Base-by-base conservation (phyloP, 1,140 invertebrate species). In the Drosophila arizonae region DNA sequence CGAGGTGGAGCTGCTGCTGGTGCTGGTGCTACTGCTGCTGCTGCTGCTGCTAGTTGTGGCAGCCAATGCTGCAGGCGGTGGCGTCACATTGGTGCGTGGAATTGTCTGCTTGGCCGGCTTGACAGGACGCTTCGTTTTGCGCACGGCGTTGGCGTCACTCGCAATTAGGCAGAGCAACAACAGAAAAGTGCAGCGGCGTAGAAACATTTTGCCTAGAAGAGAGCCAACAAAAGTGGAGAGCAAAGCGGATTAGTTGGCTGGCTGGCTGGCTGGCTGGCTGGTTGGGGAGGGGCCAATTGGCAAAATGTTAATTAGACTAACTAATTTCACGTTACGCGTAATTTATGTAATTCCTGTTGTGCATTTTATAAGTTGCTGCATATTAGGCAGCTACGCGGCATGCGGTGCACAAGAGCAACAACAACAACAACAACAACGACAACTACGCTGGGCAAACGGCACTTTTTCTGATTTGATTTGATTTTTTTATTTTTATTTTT, bases 101-200 rank as follows among this genome's bases (percentile, higher is more conserved):
- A 88, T 75, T 45, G 90, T 91, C 69, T 86, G 82, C 76, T 91
- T 91, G 72, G 88, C 90, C 70, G 90, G 90, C 86, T 91, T 91
- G 70, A 91, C 90, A 78, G 90, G 90, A 91, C 90, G 90, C 79
- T 91, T 90, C 58, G 86, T 91, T 80, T 91, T 91, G 74, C 90
- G 90, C 72, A 87, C 90, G 57, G 90, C 90, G 57, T 75, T 82
- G 58, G 79, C 90, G 70, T 84, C 77, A 81, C 90, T 91, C 61
- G 87, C 84, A 77, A 91, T 84, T 76, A 91, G 72, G 61, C 87
- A 90, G 75, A 91, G 76, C 71, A 91, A 77, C 54, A 91, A 66
- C 76, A 84, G 85, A 58, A 91, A 75, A 58, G 84, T 82, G 81
- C 90, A 88, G 58, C 79, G 84, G 57, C 86, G 90, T 79, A 91